phyloP scores from a whole-genome alignment of 2,888 invertebrate genomes.

The Chloroclystis v-ata region DNA sequence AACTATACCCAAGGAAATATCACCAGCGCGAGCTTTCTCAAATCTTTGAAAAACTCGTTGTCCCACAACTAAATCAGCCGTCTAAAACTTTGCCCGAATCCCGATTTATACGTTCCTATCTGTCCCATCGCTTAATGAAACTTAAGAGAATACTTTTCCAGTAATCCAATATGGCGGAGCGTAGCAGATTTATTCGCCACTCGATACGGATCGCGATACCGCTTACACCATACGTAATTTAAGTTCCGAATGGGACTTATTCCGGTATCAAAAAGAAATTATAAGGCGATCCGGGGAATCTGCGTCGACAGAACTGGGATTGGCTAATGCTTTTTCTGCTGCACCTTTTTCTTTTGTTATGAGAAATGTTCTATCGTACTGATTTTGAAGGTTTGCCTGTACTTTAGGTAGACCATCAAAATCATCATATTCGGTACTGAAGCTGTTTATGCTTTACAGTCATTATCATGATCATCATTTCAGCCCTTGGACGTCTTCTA shows the following conservation, averaged over 20 bases:
- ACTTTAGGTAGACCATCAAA: too few relatives aligned
- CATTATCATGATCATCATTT: too few relatives aligned
- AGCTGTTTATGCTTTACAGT: too few relatives aligned
- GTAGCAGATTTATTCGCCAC: slow-evolving; percentile 59
- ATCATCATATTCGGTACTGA: too few relatives aligned
- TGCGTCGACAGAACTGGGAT: slow-evolving; percentile 36
- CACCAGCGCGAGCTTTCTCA: slow-evolving; percentile 12
- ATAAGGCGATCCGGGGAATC: slow-evolving; percentile 50
- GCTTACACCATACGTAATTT: slow-evolving; percentile 67
- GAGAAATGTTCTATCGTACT: slow-evolving; percentile 12
- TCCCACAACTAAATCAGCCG: slow-evolving; percentile 35
- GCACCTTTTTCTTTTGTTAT: slow-evolving; percentile 4
- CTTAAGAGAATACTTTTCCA: slow-evolving; percentile 70
- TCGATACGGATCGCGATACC: slow-evolving; percentile 67
- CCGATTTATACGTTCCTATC: slow-evolving; percentile 55
- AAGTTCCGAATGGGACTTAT: slow-evolving; percentile 64
- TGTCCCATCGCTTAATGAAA: slow-evolving; percentile 72
- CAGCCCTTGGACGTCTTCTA: too few relatives aligned
- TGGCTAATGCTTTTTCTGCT: slow-evolving; percentile 19
- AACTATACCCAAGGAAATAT: slow-evolving; percentile 6
- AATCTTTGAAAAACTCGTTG: slow-evolving; percentile 19
- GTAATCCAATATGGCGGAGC: slow-evolving; percentile 65
- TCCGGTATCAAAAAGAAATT: slow-evolving; percentile 71
- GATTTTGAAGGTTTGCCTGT: too few relatives aligned
- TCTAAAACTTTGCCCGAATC: slow-evolving; percentile 41